Evolutionary conservation across 2,113 vertebrate species (phyloP).

Genomic region (Neomonachus schauinslandi): DNA sequence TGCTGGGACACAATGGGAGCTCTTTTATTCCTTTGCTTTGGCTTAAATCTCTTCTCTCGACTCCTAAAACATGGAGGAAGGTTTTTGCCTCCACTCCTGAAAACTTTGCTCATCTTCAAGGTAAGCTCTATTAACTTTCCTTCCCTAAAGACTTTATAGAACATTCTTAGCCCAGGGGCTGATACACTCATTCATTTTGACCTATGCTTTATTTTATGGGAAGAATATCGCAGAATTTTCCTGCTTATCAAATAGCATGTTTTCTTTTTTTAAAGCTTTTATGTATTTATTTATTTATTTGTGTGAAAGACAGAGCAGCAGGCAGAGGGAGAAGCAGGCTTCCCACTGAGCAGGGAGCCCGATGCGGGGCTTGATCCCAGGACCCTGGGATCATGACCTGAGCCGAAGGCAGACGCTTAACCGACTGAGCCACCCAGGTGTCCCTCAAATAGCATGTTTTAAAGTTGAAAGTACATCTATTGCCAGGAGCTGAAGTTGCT

Average conservation of each 20-base stretch:
- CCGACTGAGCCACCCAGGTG: background rate
- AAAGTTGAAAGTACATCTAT: background rate
- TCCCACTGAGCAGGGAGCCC: too few relatives aligned
- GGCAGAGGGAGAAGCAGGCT: background rate
- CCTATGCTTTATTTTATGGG: background rate
- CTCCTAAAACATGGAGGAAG: background rate
- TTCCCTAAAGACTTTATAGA: background rate
- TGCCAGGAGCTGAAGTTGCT: conserved; percentile 79
- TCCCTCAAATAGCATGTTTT: background rate
- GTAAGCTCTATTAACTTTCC: background rate
- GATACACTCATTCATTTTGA: background rate
- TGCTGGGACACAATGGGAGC: background rate
- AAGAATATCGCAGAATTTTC: background rate
- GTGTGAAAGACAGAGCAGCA: background rate
- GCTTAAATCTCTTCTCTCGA: background rate
- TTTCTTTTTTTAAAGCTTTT: background rate
- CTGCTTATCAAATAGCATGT: background rate
- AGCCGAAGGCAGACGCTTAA: background rate
- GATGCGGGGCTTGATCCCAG: background rate
- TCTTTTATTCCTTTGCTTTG: background rate
- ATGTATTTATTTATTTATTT: background rate
- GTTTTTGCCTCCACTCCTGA: background rate
- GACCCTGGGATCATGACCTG: background rate
- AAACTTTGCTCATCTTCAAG: background rate
- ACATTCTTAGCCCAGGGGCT: background rate